phyloP scores from a whole-genome alignment of 2,797 vertebrate species.

The Alosa sapidissima region DNA sequence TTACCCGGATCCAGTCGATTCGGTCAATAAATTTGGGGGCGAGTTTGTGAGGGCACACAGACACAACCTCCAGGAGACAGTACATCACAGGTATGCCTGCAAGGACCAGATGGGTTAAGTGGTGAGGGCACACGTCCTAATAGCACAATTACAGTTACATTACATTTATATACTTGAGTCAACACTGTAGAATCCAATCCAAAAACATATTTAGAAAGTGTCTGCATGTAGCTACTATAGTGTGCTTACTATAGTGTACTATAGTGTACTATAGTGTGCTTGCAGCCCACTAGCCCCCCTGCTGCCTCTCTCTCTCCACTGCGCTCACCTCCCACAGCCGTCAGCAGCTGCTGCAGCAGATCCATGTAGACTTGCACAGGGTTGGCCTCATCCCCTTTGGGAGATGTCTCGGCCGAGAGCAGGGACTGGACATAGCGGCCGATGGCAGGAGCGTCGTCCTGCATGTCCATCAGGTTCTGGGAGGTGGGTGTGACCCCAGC shows the following conservation, averaged over 20 bases:
- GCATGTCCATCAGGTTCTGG: conserved; percentile 90
- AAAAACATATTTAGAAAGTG: neutral
- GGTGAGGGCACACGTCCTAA: no score
- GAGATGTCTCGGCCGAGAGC: conserved; percentile 75
- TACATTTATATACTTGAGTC: no score
- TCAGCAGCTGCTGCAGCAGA: conserved; percentile 92
- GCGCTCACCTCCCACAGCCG: conserved; percentile 87
- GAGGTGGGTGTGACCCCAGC: conserved; percentile 85
- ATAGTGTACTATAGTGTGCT: no score
- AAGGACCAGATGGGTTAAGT: neutral
- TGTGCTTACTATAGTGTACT: no score
- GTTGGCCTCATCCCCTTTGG: conserved; percentile 83
- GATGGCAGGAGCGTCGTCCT: conserved; percentile 92
- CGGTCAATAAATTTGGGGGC: conserved; percentile 86
- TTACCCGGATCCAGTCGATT: conserved; percentile 98
- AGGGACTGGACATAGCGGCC: conserved; percentile 86
- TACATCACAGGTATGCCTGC: conserved; percentile 97
- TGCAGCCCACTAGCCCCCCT: no score
- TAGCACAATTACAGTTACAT: no score
- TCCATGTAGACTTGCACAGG: conserved; percentile 90
- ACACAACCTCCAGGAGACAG: conserved; percentile 93
- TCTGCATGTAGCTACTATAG: neutral
- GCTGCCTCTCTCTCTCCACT: neutral
- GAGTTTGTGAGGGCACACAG: conserved; percentile 91
- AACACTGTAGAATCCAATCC: no score